A percentile compares a stretch with the other conserved stretches of the same genome.
These are phyloP conservation scores for Mola mola DNA, from an alignment of 2,113 vertebrate species.

Conservation along the genomic window DNA sequence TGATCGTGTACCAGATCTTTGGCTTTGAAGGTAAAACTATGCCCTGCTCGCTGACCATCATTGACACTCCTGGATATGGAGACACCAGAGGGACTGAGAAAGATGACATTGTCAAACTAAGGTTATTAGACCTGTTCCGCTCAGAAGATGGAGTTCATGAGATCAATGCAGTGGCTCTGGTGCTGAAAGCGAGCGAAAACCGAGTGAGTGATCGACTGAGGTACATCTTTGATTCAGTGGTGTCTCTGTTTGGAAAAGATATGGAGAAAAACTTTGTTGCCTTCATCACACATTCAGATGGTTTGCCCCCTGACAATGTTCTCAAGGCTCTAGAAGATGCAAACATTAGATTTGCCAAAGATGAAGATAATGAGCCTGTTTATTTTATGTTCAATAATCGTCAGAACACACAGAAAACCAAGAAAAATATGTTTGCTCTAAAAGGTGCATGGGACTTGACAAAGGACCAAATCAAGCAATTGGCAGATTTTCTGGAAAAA, in stretches of 20 bases:
- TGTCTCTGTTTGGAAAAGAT: no score
- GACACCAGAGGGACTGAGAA: background rate
- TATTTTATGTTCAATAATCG: constrained; percentile 25
- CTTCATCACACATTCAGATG: constrained; percentile 34
- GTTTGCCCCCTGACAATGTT: background rate
- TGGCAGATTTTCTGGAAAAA: background rate
- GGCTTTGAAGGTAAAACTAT: no score
- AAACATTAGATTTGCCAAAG: constrained; percentile 15
- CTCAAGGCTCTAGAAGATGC: background rate
- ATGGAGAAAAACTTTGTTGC: background rate
- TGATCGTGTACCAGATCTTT: constrained; percentile 29
- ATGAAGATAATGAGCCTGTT: background rate
- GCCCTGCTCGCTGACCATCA: no score
- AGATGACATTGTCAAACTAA: background rate
- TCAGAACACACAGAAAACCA: background rate
- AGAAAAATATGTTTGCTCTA: background rate
- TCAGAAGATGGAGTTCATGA: constrained; percentile 7
- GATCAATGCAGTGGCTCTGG: constrained; percentile 38
- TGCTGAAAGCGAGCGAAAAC: constrained; percentile 19
- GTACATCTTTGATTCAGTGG: constrained; percentile 33
- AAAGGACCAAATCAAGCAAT: background rate
- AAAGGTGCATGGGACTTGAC: no score
- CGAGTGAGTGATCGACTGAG: constrained; percentile 6
- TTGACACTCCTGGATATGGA: no score
- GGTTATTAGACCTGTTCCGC: constrained; percentile 3